A percentile compares a stretch with the other conserved stretches of the same genome.
Conservation (phyloP, 2,888 invertebrate genomes). For the Andrena bicolor region DNA sequence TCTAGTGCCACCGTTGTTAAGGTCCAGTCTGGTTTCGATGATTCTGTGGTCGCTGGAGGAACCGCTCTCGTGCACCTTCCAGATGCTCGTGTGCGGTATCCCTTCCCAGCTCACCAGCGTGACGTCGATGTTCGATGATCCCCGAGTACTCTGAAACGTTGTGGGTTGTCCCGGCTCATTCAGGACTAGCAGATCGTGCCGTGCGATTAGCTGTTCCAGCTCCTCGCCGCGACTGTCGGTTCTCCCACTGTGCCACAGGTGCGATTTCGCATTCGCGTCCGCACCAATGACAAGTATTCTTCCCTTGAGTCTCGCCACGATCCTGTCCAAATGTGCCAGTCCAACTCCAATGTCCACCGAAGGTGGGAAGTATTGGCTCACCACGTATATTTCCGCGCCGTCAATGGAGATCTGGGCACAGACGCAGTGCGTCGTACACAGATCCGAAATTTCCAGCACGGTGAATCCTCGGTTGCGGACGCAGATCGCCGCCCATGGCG, state of each 20-base stretch:
- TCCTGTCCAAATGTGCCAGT: background rate
- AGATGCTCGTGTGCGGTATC: background rate
- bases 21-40: background rate
- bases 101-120: background rate
- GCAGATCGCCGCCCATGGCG: background rate
- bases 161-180: background rate
- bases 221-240: background rate
- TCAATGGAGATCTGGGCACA: background rate
- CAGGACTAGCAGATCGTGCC: background rate
- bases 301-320: background rate
- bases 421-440: background rate
- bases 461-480: background rate
- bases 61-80: background rate
- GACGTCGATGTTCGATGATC: background rate
- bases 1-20: background rate
- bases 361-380: background rate
- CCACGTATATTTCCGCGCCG: background rate
- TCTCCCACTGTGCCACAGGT: background rate
- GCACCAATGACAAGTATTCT: background rate
- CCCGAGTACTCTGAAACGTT: background rate
- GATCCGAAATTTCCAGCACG: background rate
- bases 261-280: background rate
- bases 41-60: constrained; percentile 14
- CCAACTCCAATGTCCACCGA: background rate
- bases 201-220: background rate